phyloP scores from a whole-genome alignment of 2,888 invertebrate genomes.

The Cantharis rustica region DNA sequence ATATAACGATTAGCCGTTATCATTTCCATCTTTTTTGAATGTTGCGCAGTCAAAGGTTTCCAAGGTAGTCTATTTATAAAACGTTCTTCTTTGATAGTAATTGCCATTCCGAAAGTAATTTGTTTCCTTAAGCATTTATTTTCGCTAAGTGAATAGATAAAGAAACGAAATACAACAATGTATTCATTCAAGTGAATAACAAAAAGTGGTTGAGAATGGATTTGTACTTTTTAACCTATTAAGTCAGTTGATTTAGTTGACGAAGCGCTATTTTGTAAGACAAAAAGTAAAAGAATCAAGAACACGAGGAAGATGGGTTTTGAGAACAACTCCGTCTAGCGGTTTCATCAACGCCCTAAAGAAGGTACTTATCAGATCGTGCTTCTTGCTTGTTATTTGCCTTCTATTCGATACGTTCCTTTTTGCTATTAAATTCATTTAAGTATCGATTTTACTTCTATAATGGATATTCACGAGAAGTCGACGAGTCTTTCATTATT shows the following conservation, averaged over 20 bases:
- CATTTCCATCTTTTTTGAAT: not conserved
- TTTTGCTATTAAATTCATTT: conserved; percentile 38
- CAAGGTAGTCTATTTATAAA: not conserved
- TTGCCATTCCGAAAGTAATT: not conserved
- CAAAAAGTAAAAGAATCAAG: conserved; percentile 15
- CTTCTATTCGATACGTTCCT: conserved; percentile 33
- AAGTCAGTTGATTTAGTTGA: conserved; percentile 1
- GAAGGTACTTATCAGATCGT: conserved; percentile 46
- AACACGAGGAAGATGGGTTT: conserved; percentile 6
- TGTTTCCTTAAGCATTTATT: not conserved
- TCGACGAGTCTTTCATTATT: conserved; percentile 10
- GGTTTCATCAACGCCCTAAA: conserved; percentile 40
- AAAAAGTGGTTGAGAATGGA: not conserved
- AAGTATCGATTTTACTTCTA: conserved; percentile 39
- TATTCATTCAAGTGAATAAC: not conserved
- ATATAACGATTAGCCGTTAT: not conserved
- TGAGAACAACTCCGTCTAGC: conserved; percentile 33
- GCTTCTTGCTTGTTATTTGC: conserved; percentile 44
- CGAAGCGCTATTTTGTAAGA: not conserved
- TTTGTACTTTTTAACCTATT: not conserved
- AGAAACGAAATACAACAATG: not conserved
- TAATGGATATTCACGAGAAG: conserved; percentile 8
- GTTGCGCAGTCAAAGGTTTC: not conserved
- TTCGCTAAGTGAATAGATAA: not conserved
- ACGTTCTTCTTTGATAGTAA: not conserved